Base-by-base conservation (phyloP, 2,888 invertebrate species). In the Sinotaia quadrata region DNA sequence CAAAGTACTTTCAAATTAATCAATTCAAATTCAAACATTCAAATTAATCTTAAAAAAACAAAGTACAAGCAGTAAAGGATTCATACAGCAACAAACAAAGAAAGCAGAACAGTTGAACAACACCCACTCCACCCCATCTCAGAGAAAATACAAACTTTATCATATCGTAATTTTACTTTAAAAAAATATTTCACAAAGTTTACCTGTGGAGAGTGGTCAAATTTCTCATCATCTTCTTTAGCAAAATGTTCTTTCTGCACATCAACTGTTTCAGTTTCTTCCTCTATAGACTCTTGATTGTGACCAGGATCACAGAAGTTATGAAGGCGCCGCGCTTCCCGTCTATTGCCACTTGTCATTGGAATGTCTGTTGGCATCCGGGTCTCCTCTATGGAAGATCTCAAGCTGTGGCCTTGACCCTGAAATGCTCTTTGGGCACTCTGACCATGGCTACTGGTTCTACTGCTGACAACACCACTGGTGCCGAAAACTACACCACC, bases 311-410 rank as follows among this genome's bases (percentile, higher is more conserved):
- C 73, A 70, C 81, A 80, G 58, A 84, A 67, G 29, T 78, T 78
- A 61, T 75, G 77, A 36, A 81, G 70, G 29, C 78, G 74, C 18
- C 81, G 70, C 2, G 76, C 81, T 49, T 75, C 75, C 3, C 29
- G 75, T 62, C 63, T 69, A 67, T 63, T 75, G 72, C 59, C 62
- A 41, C 27, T 68, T 18, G 74, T 73, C 74, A 75, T 74, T 15
- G 75, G 78, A 12, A 80, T 69, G 69, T 81, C 80, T 49, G 61
- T 44, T 0, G 80, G 80, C 81, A 80, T 83, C 49, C 78, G 69
- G 24, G 77, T 79, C n/a, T 71, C 71, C 12, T 60, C 66, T 1
- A 49, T 18, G 27, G 47, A n/a, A 15, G 61, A 66, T 18, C 67
- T 47, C 34, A 73, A 56, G 2, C 57, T 61, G 52, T 73, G 73